Conservation (phyloP, 2,797 vertebrate genomes). For the Alcedo atthis region DNA sequence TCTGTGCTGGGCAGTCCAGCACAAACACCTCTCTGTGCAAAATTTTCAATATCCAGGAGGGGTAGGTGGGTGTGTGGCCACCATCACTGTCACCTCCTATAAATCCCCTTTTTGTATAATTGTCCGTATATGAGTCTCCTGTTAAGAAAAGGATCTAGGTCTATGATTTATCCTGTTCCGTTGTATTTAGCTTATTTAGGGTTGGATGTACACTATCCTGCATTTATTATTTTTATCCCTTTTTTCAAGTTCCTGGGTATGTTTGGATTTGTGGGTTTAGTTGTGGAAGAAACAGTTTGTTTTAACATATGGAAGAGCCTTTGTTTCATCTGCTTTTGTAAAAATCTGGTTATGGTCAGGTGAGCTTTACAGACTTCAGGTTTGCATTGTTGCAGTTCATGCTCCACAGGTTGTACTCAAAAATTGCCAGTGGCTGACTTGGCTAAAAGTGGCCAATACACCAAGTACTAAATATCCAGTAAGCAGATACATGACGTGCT, state of each 20-base stretch:
- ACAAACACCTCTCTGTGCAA: constrained; percentile 57
- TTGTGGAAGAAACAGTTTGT: background rate
- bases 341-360: background rate
- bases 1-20: constrained; percentile 54
- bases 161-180: background rate
- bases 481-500: background rate
- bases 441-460: background rate
- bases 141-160: background rate
- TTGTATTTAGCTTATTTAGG: background rate
- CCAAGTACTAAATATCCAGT: no score
- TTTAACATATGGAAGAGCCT: background rate
- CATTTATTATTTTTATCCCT: background rate
- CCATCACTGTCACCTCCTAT: constrained; percentile 46
- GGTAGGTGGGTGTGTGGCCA: background rate
- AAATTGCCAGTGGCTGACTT: background rate
- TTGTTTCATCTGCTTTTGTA: background rate
- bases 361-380: background rate
- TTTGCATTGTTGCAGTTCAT: background rate
- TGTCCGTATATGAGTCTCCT: background rate
- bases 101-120: constrained; percentile 34
- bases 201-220: background rate
- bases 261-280: background rate
- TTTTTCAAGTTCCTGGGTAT: background rate
- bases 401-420: background rate
- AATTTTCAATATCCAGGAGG: constrained; percentile 43